Evolutionary conservation across 2,797 vertebrate species (phyloP), one percentile per base, ranked within the genome.

Genomic region (Tamandua tetradactyla): DNA sequence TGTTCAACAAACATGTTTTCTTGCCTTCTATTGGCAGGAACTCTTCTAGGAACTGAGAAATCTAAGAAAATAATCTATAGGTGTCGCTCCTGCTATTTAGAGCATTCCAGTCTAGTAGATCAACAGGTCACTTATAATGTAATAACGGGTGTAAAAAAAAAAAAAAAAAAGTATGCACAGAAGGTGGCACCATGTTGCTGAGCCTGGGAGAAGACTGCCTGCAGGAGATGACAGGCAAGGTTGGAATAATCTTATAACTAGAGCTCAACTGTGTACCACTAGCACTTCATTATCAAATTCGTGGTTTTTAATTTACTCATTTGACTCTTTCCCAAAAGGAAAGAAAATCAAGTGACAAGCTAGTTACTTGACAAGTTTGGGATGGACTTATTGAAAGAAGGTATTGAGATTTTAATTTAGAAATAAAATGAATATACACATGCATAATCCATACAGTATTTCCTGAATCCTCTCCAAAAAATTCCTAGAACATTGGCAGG

Each of bases 381-480:
- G 30, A 91, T 62, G 14, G 69, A 66, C 13, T 86, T 68, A 52
- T 13, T 72, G 4, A 87, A 89, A 91, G 35, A 83, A 95, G 93
- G 78, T 12, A 75, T 47, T 75, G 42, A 92, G 27, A 81, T 44
- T 55, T 1, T 30, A 69, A 52, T 72, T 93, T 90, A 79, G 25
- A 92, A 79, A 94, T 87, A 81, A 84, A 90, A 37, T 85, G 2
- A 91, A 68, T 75, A 89, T 25, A 81, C 30, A 18, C 13, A 84
- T 42, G 91, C 2, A 61, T 20, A 75, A 81, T 68, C 55, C 49
- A 80, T 32, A 87, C 3, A 81, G 40, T 52, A 84, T 83, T 74
- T 92, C 40, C 30, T 62, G 27, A 87, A 79, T 85, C 42, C n/a
- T 88, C 42, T 59, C 61, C 22, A 87, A 85, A 55, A 91, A 92